These are phyloP conservation scores for Limnothrissa miodon DNA, from an alignment of 2,113 vertebrate genomes.

Conservation along the genomic window DNA sequence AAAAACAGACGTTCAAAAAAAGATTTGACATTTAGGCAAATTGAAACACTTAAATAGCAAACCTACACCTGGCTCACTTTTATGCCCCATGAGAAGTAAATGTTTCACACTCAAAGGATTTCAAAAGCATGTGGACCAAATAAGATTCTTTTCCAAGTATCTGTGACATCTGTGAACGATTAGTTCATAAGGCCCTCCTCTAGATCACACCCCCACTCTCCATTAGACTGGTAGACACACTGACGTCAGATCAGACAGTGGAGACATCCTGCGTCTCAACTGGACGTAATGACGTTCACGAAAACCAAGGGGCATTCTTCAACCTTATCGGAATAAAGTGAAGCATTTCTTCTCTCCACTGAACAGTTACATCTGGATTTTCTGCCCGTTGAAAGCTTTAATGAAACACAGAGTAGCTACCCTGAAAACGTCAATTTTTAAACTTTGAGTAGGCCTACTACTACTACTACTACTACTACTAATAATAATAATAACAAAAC, in stretches of 20 bases:
- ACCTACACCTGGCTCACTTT: background rate
- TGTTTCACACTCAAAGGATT: constrained; percentile 28
- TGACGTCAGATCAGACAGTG: constrained; percentile 86
- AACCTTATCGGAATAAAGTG: background rate
- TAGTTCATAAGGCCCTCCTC: constrained; percentile 73
- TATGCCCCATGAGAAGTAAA: background rate
- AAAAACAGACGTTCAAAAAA: no score
- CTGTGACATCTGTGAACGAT: constrained; percentile 86
- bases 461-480: no score
- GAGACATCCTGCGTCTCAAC: constrained; percentile 75
- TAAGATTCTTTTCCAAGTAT: constrained; percentile 75
- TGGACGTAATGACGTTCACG: constrained; percentile 75
- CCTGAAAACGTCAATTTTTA: background rate
- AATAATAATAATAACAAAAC: background rate
- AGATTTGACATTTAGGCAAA: background rate
- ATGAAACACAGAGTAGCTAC: background rate
- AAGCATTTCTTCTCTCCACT: background rate
- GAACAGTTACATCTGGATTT: background rate
- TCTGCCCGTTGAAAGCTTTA: background rate
- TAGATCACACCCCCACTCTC: constrained; percentile 59
- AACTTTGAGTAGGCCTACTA: background rate
- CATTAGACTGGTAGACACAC: constrained; percentile 72
- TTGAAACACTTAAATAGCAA: background rate
- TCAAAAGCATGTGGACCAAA: constrained; percentile 65
- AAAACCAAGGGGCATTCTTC: background rate